These are phyloP conservation scores for Drosophila mercatorum DNA, from an alignment of 2,888 invertebrate genomes.

Conservation along the genomic window DNA sequence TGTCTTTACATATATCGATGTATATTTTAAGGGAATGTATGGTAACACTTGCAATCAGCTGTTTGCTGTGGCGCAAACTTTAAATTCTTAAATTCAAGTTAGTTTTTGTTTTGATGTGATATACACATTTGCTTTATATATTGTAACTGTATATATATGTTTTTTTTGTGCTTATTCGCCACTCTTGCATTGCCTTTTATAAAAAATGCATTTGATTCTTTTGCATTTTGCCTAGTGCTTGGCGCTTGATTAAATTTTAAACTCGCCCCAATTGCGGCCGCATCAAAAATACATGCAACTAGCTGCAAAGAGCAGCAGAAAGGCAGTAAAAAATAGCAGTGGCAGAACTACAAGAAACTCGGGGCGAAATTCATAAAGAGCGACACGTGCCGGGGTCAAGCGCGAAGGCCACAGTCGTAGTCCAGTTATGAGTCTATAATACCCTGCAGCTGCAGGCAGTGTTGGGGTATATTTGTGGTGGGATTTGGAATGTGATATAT, in stretches of 20 bases:
- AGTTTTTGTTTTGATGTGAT: too few species aligned
- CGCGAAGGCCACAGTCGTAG: slow-evolving; percentile 34
- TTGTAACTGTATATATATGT: not conserved
- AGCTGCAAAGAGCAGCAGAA: not conserved
- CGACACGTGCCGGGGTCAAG: slow-evolving; percentile 69
- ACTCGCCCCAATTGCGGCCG: slow-evolving; percentile 18
- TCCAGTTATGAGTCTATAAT: slow-evolving; percentile 28
- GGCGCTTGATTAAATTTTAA: slow-evolving; percentile 63
- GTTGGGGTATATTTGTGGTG: not conserved
- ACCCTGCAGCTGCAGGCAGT: not conserved
- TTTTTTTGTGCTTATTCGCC: too few species aligned
- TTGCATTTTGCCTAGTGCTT: slow-evolving; percentile 10
- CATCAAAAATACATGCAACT: slow-evolving; percentile 66
- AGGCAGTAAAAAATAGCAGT: not conserved
- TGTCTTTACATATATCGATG: slow-evolving; percentile 27
- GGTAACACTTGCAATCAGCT: slow-evolving; percentile 36
- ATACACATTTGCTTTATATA: too few species aligned
- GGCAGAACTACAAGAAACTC: slow-evolving; percentile 1
- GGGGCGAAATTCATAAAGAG: slow-evolving; percentile 62
- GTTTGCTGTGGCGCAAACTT: slow-evolving; percentile 28
- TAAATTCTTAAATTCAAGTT: not conserved
- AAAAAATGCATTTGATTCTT: slow-evolving; percentile 35
- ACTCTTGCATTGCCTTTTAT: not conserved
- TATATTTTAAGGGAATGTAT: not conserved
- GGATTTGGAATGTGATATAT: not conserved